Base-by-base conservation (phyloP, 1,140 invertebrate genomes). In the Drosophila mojavensis region DNA sequence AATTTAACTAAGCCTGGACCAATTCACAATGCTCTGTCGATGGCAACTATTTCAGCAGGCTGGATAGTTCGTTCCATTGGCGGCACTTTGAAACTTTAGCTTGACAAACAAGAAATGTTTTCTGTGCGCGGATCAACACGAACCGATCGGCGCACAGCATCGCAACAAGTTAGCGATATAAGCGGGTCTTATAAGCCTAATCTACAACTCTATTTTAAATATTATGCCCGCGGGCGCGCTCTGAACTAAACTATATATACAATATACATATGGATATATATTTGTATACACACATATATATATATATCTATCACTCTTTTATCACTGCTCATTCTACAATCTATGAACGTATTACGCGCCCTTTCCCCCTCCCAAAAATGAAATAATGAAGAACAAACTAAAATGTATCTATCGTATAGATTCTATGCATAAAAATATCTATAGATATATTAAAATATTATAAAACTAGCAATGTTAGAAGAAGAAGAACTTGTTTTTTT, bases 151-250 rank as follows among this genome's bases (percentile, higher is more conserved):
- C 62, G 58, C 50, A 61, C 58, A 65, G 56, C 63, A 78, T 80
- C 78, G 83, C 81, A 79, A 69, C 80, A 89, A 81, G 69, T 79
- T 77, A 88, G 83, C 84, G 80, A 89, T 89, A 89, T 89, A 89
- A 89, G 84, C 84, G 85, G 84, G 84, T 89, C 84, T 89, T 89
- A 89, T 89, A 89, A 89, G 84, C 80, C 80, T 82, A 86, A 75
- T 76, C 78, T 88, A 77, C 48, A 78, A 65, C 61, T 63, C 68
- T 69, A 48, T 50, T 70, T 15, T 56, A 61, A 63, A 64, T 65
- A 64, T 54, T 65, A 62, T 59, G 59, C 60, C 75, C 69, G 70
- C 70, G 70, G 70, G 70, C 70, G 75, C 58, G 70, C 28, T 54
- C 48, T 60, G 17, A 72, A 51, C 55, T 54, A 13, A 47, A 36